A percentile compares a stretch with the other conserved stretches of the same genome.
phyloP scores from a whole-genome alignment of 2,113 vertebrate species.

The Parotia lawesii region DNA sequence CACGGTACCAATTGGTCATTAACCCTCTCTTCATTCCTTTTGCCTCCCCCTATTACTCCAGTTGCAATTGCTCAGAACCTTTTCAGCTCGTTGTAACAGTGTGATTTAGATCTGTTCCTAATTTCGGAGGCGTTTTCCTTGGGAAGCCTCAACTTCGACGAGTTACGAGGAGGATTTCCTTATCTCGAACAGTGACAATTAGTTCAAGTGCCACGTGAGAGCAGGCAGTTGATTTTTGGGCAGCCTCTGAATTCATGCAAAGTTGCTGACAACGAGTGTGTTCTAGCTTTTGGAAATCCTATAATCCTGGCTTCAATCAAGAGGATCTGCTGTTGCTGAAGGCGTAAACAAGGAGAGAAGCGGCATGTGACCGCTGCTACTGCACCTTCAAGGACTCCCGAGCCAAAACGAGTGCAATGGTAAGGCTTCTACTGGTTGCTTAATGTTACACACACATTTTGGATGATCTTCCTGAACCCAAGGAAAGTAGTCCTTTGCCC shows the following conservation, averaged over 20 bases:
- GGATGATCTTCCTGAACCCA: not conserved
- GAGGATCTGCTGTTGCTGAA: slow-evolving; percentile 55
- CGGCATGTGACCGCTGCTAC: slow-evolving; percentile 15
- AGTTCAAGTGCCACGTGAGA: slow-evolving; percentile 30
- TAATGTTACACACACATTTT: not conserved
- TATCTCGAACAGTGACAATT: slow-evolving; percentile 13
- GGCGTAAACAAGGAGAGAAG: slow-evolving; percentile 50
- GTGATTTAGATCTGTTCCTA: slow-evolving; percentile 21
- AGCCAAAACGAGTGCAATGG: not conserved
- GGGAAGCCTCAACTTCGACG: not conserved
- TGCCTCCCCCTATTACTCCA: not conserved
- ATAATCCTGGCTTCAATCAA: slow-evolving; percentile 60
- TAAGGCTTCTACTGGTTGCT: not conserved
- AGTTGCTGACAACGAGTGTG: slow-evolving; percentile 39
- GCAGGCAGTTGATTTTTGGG: slow-evolving; percentile 39
- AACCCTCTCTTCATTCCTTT: not conserved
- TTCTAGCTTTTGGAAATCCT: slow-evolving; percentile 64
- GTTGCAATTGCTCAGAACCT: not conserved
- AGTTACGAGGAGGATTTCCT: slow-evolving; percentile 12
- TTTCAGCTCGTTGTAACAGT: not conserved
- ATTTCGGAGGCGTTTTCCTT: not conserved
- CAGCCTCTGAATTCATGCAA: slow-evolving; percentile 31
- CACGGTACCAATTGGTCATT: not conserved
- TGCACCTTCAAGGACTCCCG: not conserved
- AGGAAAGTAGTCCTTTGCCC: not conserved